These are phyloP conservation scores for Phaenicophaeus curvirostris DNA, from an alignment of 2,797 vertebrate genomes.

Conservation along the genomic window DNA sequence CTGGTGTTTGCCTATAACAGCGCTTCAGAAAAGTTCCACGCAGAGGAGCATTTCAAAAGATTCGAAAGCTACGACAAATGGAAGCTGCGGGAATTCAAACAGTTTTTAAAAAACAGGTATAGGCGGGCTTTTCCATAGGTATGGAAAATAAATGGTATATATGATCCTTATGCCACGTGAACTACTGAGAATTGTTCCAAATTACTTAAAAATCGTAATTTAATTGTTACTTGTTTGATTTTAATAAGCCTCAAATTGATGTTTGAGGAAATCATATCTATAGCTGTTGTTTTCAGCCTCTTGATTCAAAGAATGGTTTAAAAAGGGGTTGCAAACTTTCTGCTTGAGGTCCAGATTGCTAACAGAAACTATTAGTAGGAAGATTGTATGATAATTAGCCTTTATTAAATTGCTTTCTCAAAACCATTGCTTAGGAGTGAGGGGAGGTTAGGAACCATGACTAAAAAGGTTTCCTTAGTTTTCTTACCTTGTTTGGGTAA, in stretches of 20 bases:
- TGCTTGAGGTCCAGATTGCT: not conserved
- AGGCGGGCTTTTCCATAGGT: not conserved
- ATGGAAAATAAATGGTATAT: not conserved
- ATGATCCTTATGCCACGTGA: accelerated
- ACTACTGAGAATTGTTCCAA: not conserved
- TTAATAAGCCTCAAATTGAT: not conserved
- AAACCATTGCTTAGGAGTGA: not conserved
- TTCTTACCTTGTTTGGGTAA: not conserved
- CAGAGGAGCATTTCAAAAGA: slow-evolving; percentile 92
- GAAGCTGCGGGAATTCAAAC: slow-evolving; percentile 89
- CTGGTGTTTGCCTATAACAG: slow-evolving; percentile 92
- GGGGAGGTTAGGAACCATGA: not conserved
- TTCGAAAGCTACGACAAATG: slow-evolving; percentile 91
- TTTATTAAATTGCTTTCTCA: not conserved
- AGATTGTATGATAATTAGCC: not conserved
- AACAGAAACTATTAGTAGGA: not conserved
- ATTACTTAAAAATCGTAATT: not conserved
- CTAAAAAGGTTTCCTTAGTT: not conserved
- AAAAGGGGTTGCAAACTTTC: not conserved
- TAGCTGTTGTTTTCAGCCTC: not conserved
- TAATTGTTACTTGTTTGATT: not conserved
- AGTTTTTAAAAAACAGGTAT: slow-evolving; percentile 91
- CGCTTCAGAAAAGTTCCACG: slow-evolving; percentile 84
- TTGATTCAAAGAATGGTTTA: not conserved
- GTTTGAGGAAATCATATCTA: not conserved